A percentile compares a stretch with the other conserved stretches of the same genome.
phyloP scores from a whole-genome alignment of 2,888 invertebrate species.

The Athalia cordata region DNA sequence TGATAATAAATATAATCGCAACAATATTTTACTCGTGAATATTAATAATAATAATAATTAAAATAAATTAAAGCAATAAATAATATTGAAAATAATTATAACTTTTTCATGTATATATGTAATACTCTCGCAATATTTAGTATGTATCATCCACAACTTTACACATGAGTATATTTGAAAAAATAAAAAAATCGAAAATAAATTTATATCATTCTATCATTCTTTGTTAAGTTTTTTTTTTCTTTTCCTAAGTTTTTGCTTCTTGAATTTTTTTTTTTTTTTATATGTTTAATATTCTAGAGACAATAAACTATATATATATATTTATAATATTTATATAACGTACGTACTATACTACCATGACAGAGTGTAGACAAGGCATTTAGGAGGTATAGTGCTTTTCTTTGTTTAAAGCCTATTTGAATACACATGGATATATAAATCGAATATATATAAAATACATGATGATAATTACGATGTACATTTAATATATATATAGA shows the following conservation, averaged over 20 bases:
- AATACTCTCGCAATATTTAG: no score
- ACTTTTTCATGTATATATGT: constrained; percentile 12
- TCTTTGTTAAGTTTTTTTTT: constrained; percentile 7
- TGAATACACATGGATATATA: background rate
- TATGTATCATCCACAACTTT: constrained; percentile 39
- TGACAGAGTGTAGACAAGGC: constrained; percentile 26
- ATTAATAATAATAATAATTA: constrained; percentile 22
- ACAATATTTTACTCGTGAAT: constrained; percentile 34
- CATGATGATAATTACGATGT: background rate
- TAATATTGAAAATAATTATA: background rate
- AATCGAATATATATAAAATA: background rate
- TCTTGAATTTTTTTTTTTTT: background rate
- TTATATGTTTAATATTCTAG: background rate
- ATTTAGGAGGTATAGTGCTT: constrained; percentile 14
- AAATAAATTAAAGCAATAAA: background rate
- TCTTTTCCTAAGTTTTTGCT: background rate
- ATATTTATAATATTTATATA: background rate
- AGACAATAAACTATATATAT: constrained; percentile 24
- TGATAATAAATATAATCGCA: constrained; percentile 35
- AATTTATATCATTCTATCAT: background rate
- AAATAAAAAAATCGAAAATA: no score
- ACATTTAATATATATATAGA: background rate
- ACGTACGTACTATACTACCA: constrained; percentile 24
- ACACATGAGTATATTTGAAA: background rate
- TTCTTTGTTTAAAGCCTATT: background rate